A percentile compares a stretch with the other conserved stretches of the same genome.
Evolutionary conservation across 2,797 vertebrate species (phyloP).

Genomic region (Menidia menidia): DNA sequence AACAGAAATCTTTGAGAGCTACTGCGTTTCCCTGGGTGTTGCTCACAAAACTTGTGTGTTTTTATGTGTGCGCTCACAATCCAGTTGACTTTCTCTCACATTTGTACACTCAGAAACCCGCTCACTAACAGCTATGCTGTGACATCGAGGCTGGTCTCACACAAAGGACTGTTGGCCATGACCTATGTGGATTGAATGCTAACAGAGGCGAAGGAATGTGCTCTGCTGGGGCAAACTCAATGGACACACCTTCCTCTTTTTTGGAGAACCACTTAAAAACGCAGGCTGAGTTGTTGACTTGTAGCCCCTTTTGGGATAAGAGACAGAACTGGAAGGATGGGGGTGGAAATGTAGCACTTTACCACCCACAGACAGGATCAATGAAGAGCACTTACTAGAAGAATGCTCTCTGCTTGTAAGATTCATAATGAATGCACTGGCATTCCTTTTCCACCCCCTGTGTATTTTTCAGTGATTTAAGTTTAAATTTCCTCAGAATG

Average conservation of each 20-base stretch:
- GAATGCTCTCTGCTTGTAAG: constrained; percentile 59
- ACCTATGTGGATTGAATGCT: constrained; percentile 84
- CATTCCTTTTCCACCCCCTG: constrained; percentile 21
- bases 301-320: constrained; percentile 44
- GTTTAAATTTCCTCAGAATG: constrained; percentile 14
- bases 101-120: constrained; percentile 46
- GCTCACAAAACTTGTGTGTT: constrained; percentile 37
- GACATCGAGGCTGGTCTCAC: constrained; percentile 48
- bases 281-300: constrained; percentile 68
- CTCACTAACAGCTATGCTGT: constrained; percentile 42
- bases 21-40: constrained; percentile 42
- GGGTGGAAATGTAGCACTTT: constrained; percentile 39
- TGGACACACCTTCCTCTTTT: constrained; percentile 37
- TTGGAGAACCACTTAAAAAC: constrained; percentile 59
- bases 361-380: constrained; percentile 61
- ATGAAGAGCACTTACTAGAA: constrained; percentile 63
- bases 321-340: constrained; percentile 32
- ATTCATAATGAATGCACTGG: constrained; percentile 37
- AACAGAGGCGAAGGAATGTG: constrained; percentile 77
- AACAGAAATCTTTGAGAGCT: constrained; percentile 37
- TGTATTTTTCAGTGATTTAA: constrained; percentile 12
- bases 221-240: constrained; percentile 48
- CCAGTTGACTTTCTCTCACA: constrained; percentile 54
- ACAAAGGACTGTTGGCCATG: constrained; percentile 81
- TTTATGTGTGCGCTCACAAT: neutral